Evolutionary conservation across 2,888 invertebrate species (phyloP), one percentile per base, ranked within the genome.

Genomic region (Apamea anceps): DNA sequence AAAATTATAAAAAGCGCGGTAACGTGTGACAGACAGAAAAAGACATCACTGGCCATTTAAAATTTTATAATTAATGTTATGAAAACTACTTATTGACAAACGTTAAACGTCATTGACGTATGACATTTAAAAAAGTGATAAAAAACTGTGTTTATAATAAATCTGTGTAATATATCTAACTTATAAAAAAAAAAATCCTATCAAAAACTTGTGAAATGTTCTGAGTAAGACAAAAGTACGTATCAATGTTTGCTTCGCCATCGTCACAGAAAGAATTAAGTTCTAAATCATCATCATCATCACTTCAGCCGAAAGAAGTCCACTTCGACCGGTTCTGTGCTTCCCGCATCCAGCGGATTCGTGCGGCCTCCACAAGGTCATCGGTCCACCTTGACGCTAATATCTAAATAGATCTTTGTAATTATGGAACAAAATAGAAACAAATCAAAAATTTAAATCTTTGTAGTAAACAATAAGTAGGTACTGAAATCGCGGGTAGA

Each of bases 151-250:
- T 48, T 10, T 25, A 32, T 32, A 32, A 32, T 32, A 32, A 32
- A 32, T 32, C 32, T 32, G 32, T 32, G 32, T 54, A 21, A 8
- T 54, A 45, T 10, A 28, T 1, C 21, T n/a, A 25, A 21, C 2
- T 37, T 7, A 42, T n/a, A 45, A 67, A 37, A 25, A 25, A 51
- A 79, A 77, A 2, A 62, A 21, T 18, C 2, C 2, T 18, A 60
- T 13, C 8, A 67, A 51, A 60, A 37, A 60, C 18, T 8, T n/a
- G 15, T 65, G 21, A 25, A 15, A 75, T 66, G 15, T 60, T 76
- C 32, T 65, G 18, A 67, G 25, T 60, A 60, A 77, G 28, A 48
- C 21, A 48, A 48, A 77, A 77, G 25, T 67, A 77, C 2, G 21
- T 60, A 60, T 25, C 7, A 28, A 28, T n/a, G n/a, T n/a, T 66